Evolutionary conservation across 2,797 vertebrate species (phyloP), one percentile per base, ranked within the genome.

Genomic region (Garrulus glandarius): DNA sequence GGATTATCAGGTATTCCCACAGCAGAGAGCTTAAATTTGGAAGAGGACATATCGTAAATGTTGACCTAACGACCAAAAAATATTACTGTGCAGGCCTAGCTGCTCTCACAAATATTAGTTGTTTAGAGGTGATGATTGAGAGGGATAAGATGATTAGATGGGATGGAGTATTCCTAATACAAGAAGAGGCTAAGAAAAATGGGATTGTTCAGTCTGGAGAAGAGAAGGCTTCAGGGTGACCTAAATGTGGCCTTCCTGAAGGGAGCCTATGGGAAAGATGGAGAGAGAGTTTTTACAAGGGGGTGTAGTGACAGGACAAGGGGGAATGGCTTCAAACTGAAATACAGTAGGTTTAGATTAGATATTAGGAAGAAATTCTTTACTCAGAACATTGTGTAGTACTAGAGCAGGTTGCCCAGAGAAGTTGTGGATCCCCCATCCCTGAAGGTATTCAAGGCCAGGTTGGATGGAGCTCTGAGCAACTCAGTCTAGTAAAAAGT

Each of bases 1-100:
- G 19, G 37, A 76, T 50, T 39, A 84, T 8, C 5, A 39, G 70
- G 79, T 92, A 93, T 92, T 94, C 52, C 22, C 60, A 80, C 18
- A 93, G 36, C 36, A 94, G 30, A 84, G 14, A 69, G 10, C 34
- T 71, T 88, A 89, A 93, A 92, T 94, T 55, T 80, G 70, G 53
- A 94, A 74, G 27, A 89, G 82, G 49, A 60, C 27, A 27, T 61
- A 74, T 68, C n/a, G 86, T 83, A 91, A 90, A 76, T 57, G 15
- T 80, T 94, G 87, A 95, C 79, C 50, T 65, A 64, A 81, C 29
- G 39, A 34, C 7, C 9, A 69, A 81, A 91, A 94, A 68, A 29
- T 84, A 76, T 57, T 81, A 22, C 36, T 68, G 34, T 57, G 56
- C 60, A 88, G 53, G 44, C 55, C 75, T 68, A 77, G 87, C 41